Evolutionary conservation across 2,113 vertebrate species (phyloP).

Genomic region (Probosciger aterrimus): DNA sequence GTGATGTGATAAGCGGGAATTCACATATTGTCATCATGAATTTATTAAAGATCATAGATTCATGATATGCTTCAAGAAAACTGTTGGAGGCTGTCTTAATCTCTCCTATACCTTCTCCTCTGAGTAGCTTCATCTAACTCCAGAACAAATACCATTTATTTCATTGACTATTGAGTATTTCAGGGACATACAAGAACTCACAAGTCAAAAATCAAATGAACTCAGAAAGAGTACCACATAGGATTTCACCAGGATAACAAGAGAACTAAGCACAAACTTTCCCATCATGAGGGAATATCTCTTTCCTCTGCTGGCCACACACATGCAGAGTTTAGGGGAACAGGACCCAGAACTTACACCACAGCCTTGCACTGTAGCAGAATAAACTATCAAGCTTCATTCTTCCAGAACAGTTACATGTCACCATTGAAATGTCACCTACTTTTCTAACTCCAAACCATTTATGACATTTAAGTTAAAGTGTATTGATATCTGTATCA

Average conservation of each 20-base stretch:
- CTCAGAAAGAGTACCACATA: not conserved
- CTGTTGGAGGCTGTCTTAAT: not conserved
- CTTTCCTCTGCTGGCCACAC: not conserved
- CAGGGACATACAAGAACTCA: not conserved
- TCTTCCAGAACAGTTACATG: not conserved
- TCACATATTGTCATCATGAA: not conserved
- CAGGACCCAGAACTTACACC: not conserved
- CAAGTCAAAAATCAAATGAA: not conserved
- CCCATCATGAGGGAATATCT: not conserved
- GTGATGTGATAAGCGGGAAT: not conserved
- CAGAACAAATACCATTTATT: not conserved
- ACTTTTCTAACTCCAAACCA: not conserved
- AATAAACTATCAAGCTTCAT: not conserved
- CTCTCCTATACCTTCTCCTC: not conserved
- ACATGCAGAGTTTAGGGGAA: not conserved
- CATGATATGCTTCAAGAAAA: not conserved
- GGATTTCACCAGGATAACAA: not conserved
- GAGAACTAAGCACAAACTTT: not conserved
- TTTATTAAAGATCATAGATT: not conserved
- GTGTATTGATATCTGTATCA: not conserved
- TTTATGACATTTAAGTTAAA: not conserved
- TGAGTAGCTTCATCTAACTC: not conserved
- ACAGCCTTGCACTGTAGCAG: not conserved
- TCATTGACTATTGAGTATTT: not conserved
- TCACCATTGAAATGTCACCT: not conserved